A percentile compares a stretch with the other conserved stretches of the same genome.
These are phyloP conservation scores for Zaprionus lineosus DNA, from an alignment of 2,888 invertebrate species.

Conservation along the genomic window DNA sequence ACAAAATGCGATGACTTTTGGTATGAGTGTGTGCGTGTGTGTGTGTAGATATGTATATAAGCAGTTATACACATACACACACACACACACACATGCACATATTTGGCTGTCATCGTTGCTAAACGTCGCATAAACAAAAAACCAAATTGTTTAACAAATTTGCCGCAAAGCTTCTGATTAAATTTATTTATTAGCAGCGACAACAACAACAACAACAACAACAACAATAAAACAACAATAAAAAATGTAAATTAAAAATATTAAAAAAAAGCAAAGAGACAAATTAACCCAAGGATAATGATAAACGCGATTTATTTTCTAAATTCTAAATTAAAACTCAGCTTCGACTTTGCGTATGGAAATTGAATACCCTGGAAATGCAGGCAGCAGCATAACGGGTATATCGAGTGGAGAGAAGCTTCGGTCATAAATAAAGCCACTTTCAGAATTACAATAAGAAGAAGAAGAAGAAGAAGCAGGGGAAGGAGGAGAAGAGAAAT, in stretches of 20 bases:
- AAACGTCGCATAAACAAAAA: slow-evolving; percentile 33
- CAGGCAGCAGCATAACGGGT: too few relatives aligned
- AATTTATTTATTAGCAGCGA: slow-evolving; percentile 7
- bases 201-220: slow-evolving; percentile 2
- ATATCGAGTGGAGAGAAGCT: too few relatives aligned
- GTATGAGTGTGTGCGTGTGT: background rate
- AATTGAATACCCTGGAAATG: too few relatives aligned
- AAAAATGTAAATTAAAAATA: background rate
- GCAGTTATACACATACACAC: slow-evolving; percentile 1
- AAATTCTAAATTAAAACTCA: too few relatives aligned
- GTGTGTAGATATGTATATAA: slow-evolving; percentile 20
- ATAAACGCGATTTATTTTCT: too few relatives aligned
- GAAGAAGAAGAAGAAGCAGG: too few relatives aligned
- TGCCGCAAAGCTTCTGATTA: slow-evolving; percentile 16
- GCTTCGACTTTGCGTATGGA: too few relatives aligned
- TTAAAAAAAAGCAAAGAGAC: too few relatives aligned
- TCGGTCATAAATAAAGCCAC: too few relatives aligned
- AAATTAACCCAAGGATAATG: too few relatives aligned
- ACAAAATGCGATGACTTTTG: slow-evolving; percentile 43
- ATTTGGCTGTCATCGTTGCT: slow-evolving; percentile 19
- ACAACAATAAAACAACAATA: slow-evolving; percentile 7
- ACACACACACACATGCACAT: slow-evolving; percentile 4
- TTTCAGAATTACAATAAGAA: too few relatives aligned
- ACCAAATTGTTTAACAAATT: slow-evolving; percentile 51
- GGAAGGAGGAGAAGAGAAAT: too few relatives aligned